Conservation (phyloP, 2,888 invertebrate species). For the Lymantria dispar region DNA sequence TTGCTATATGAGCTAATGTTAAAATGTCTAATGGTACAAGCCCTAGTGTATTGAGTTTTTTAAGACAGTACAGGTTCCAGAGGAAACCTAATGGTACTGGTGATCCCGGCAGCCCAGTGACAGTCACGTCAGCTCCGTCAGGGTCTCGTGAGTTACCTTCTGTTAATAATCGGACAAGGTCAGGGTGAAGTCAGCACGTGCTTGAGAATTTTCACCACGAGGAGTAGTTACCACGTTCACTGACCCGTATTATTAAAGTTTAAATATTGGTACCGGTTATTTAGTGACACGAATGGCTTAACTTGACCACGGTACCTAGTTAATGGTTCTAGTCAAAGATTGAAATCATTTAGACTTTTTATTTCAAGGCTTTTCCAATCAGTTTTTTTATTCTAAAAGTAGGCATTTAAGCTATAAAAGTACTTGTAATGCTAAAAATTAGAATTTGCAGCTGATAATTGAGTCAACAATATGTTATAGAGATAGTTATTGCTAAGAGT, state of each 20-base stretch:
- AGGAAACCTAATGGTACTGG: constrained; percentile 77
- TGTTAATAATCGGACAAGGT: constrained; percentile 13
- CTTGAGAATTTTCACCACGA: constrained; percentile 33
- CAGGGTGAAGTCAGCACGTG: constrained; percentile 38
- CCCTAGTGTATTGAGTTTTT: constrained; percentile 83
- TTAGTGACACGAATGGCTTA: constrained; percentile 4
- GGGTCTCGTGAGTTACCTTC: constrained; percentile 62
- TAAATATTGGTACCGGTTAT: constrained; percentile 27
- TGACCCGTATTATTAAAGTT: constrained; percentile 45
- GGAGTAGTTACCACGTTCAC: constrained; percentile 42
- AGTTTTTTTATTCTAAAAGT: too few relatives aligned
- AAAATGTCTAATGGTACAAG: constrained; percentile 77
- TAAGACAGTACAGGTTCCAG: constrained; percentile 87
- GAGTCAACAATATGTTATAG: too few relatives aligned
- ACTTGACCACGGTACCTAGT: constrained; percentile 3
- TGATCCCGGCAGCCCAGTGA: constrained; percentile 57
- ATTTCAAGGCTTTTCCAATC: too few relatives aligned
- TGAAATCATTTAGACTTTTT: too few relatives aligned
- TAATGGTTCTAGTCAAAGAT: too few relatives aligned
- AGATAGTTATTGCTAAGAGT: too few relatives aligned
- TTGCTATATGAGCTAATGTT: constrained; percentile 22
- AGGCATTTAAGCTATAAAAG: too few relatives aligned
- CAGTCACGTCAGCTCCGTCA: constrained; percentile 60
- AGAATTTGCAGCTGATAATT: too few relatives aligned
- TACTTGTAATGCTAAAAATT: too few relatives aligned